A percentile compares a stretch with the other conserved stretches of the same genome.
Evolutionary conservation across 2,113 vertebrate genomes (phyloP).

Genomic region (Lanius collurio): DNA sequence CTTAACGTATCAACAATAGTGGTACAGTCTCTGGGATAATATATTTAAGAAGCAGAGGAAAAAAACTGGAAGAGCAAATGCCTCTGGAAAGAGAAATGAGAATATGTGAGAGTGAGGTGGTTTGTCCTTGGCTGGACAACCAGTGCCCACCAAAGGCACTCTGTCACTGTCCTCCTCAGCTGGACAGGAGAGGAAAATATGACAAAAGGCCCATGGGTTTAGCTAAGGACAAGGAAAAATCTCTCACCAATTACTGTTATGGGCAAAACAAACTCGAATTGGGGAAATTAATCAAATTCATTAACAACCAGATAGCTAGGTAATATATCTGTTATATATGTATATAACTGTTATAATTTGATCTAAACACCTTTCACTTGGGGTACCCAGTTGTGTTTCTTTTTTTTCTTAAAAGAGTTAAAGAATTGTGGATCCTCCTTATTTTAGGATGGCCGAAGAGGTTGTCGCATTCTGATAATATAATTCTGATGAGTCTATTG

Average conservation of each 20-base stretch:
- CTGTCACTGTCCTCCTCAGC: background rate
- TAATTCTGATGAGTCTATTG: background rate
- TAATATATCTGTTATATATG: background rate
- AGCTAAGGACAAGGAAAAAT: background rate
- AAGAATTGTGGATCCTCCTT: background rate
- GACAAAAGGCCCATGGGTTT: background rate
- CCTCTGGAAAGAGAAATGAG: background rate
- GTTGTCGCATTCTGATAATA: background rate
- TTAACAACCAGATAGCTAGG: background rate
- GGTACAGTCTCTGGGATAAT: background rate
- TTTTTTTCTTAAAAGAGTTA: background rate
- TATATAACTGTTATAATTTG: accelerated
- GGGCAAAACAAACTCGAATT: background rate
- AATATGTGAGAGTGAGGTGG: background rate
- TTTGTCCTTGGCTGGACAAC: background rate
- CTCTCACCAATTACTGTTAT: background rate
- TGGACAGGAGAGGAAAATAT: background rate
- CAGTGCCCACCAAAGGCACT: background rate
- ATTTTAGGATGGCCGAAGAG: background rate
- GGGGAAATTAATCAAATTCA: background rate
- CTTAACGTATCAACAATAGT: background rate
- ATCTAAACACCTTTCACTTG: background rate
- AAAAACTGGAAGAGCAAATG: background rate
- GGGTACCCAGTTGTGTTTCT: accelerated
- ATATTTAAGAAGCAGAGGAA: background rate